Percentiles rank a stretch among this genome's conserved stretches.
phyloP scores from a whole-genome alignment of 2,797 vertebrate genomes.

The Ptychadena robeensis region DNA sequence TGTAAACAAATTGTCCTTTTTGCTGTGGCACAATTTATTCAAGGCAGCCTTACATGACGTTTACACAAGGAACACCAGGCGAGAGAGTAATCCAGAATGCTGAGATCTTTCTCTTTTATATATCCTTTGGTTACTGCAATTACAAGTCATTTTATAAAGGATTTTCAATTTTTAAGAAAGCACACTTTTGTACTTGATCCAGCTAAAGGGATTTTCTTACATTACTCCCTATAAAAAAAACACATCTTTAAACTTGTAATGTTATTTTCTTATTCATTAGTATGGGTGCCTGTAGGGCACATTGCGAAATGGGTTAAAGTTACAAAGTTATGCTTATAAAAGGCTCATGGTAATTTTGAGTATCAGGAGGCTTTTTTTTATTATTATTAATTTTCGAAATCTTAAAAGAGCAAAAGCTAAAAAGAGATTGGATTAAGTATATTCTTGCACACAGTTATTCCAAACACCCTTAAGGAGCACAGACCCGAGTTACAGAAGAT shows the following conservation, averaged over 20 bases:
- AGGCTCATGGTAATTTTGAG: slow-evolving; percentile 96
- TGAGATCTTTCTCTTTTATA: slow-evolving; percentile 80
- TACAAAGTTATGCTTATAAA: slow-evolving; percentile 99
- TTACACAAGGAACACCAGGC: slow-evolving; percentile 52
- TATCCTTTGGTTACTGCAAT: slow-evolving; percentile 88
- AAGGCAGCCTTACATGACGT: slow-evolving; percentile 41
- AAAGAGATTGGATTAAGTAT: slow-evolving; percentile 99
- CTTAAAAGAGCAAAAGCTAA: slow-evolving; percentile 92
- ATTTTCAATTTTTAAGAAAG: slow-evolving; percentile 95
- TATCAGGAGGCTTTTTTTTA: slow-evolving; percentile 86
- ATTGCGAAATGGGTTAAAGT: slow-evolving; percentile 99
- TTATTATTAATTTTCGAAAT: slow-evolving; percentile 99
- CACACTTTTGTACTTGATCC: slow-evolving; percentile 99
- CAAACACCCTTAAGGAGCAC: slow-evolving; percentile 96
- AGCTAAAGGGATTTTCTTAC: slow-evolving; percentile 99
- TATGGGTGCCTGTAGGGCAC: slow-evolving; percentile 97
- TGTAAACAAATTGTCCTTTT: slow-evolving; percentile 22
- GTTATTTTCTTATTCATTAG: slow-evolving; percentile 99
- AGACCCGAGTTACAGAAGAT: slow-evolving; percentile 93
- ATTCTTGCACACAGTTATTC: slow-evolving; percentile 97
- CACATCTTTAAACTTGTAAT: slow-evolving; percentile 99
- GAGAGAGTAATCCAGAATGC: slow-evolving; percentile 76
- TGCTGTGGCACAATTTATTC: slow-evolving; percentile 21
- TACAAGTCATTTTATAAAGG: slow-evolving; percentile 85
- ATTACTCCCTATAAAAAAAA: slow-evolving; percentile 99